These are phyloP conservation scores for Lepetodrilus schrolli DNA, from an alignment of 2,888 invertebrate genomes.

Conservation along the genomic window DNA sequence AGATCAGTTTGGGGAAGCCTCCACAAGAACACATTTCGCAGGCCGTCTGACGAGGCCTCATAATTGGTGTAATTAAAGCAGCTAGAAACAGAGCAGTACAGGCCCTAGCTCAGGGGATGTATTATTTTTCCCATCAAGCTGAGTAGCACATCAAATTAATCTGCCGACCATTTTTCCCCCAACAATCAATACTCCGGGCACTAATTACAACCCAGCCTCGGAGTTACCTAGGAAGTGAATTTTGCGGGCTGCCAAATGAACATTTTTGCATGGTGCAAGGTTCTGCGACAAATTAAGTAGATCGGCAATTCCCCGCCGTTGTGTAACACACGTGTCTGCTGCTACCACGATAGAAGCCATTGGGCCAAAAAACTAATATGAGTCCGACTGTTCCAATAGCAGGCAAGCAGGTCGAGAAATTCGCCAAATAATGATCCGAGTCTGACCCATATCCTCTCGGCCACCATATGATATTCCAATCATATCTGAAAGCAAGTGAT, in stretches of 20 bases:
- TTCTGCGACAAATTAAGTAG: conserved; percentile 34
- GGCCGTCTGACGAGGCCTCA: conserved; percentile 28
- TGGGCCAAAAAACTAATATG: conserved; percentile 32
- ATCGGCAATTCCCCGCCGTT: conserved; percentile 10
- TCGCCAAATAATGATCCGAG: conserved; percentile 34
- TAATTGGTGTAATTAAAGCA: conserved; percentile 43
- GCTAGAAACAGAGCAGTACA: conserved; percentile 37
- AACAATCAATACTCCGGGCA: conserved; percentile 39
- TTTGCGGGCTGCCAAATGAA: conserved; percentile 38
- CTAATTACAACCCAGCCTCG: conserved; percentile 38
- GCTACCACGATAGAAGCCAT: conserved; percentile 27
- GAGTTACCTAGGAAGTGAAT: conserved; percentile 40
- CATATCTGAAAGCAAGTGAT: conserved; percentile 40
- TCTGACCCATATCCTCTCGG: conserved; percentile 38
- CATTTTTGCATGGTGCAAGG: conserved; percentile 34
- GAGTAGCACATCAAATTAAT: conserved; percentile 44
- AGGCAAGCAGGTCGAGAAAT: conserved; percentile 31
- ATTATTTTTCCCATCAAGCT: conserved; percentile 45
- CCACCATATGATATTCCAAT: conserved; percentile 41
- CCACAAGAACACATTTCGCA: conserved; percentile 5
- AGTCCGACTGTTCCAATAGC: conserved; percentile 22
- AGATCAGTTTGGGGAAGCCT: conserved; percentile 37
- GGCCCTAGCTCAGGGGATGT: conserved; percentile 28
- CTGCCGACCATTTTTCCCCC: conserved; percentile 43
- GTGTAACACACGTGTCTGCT: conserved; percentile 6